Base-by-base conservation (phyloP, 1,140 invertebrate genomes). In the Drosophila serrata region DNA sequence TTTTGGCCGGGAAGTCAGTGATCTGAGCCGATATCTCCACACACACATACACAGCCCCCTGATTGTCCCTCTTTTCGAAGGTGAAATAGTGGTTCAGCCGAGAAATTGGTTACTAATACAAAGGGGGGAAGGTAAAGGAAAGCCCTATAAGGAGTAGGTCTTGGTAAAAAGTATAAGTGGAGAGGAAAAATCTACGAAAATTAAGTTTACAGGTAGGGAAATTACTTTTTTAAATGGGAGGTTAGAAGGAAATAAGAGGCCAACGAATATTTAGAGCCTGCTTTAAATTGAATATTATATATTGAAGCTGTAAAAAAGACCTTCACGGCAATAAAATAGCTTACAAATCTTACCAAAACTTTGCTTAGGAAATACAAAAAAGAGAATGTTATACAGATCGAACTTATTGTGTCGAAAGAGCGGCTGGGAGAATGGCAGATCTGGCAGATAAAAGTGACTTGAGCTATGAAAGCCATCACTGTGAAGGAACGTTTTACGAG, bases 401-500 rank as follows among this genome's bases (percentile, higher is more conserved):
- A 67, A 40, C 64, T 68, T 39, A 29, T 46, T 37, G 48, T 27
- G 49, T 45, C 42, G 19, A 55, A 55, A 53, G 62, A 69, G 67
- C 9, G 48, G 24, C 29, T 31, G 19, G 24, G 51, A 49, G 68
- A 72, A 72, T 59, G 68, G 68, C 65, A 59, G 68, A 72, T 72
- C 65, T 56, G 6, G 40, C 33, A 58, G 68, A 72, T 59, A 72
- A 48, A 72, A 40, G 11, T 49, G 51, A 29, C 68, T 49, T 29
- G 39, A 35, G 56, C 68, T 48, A 58, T 72, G 65, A 58, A 72
- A 72, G 68, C 65, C 68, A 49, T 70, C 68, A 70, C 29, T 24
- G 49, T 24, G 31, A 46, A 15, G 19, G 29, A 46, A 40, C 22
- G 33, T 27, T 57, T 72, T 69, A 46, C 63, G 67, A 69, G 24